Evolutionary conservation across 2,888 invertebrate genomes (phyloP), one percentile per base, ranked within the genome.

Genomic region (Antitype chi): DNA sequence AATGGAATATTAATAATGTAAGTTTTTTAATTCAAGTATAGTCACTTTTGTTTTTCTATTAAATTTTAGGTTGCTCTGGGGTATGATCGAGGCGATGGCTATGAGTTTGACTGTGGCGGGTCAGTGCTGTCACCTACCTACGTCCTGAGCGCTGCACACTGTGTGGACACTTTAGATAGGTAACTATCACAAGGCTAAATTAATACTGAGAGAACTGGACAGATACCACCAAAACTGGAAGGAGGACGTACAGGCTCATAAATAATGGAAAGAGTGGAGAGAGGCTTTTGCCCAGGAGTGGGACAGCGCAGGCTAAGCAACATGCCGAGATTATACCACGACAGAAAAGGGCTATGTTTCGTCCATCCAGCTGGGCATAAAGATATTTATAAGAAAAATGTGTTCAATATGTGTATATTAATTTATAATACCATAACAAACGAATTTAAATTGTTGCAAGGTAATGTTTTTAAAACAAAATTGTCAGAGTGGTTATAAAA

Each of bases 121-220:
- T 93, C 96, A 0, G 88, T 96, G 6, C 78, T 96, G 28, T 96
- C 96, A 2, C 86, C 86, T 1, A 87, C 81, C 5, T 96, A 89
- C 66, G 93, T 96, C 2, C 76, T 97, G n/a, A 95, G 95, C 7
- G 96, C 96, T 1, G 96, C 96, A 0, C 96, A 96, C 81, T 96
- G 96, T 81, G 89, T 96, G 13, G 93, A 93, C 67, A 96, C 93
- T 9, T 81, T 93, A 28, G 94, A 95, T 43, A 87, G 89, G 96
- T 96, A 92, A 78, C 20, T 76, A 60, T 25, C 11, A 68, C n/a
- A 23, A 32, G 23, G 6, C 32, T 43, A 1, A 1, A 43, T 60
- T 23, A 60, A 60, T 60, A 32, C 6, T 11, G 11, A 23, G 5
- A 23, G 32, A 60, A 60, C 32, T 60, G 59, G 28, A 59, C 28